A percentile compares a stretch with the other conserved stretches of the same genome.
Conservation (phyloP, 2,888 invertebrate species). For the Clanis bilineata region DNA sequence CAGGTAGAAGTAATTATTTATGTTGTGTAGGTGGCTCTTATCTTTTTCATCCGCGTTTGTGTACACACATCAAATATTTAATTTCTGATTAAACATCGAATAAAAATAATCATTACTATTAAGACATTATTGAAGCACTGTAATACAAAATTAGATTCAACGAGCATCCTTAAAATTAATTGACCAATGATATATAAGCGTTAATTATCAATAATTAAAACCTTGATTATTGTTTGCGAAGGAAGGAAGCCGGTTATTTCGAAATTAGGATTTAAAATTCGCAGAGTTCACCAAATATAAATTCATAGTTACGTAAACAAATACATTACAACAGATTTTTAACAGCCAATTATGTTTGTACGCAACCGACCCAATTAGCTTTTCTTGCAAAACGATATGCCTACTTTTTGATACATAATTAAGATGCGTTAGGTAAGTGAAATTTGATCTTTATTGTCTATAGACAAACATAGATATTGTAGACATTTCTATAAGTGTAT, state of each 20-base stretch:
- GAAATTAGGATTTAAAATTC: constrained; percentile 7
- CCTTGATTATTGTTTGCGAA: constrained; percentile 3
- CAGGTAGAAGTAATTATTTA: too few species aligned
- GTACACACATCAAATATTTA: neutral
- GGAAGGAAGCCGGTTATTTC: constrained; percentile 12
- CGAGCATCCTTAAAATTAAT: constrained; percentile 11
- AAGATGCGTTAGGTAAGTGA: neutral
- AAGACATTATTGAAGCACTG: neutral
- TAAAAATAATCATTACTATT: neutral
- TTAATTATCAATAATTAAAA: constrained; percentile 10
- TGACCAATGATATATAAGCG: constrained; percentile 10
- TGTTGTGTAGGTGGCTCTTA: too few species aligned
- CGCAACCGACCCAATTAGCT: neutral
- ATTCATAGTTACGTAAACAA: neutral
- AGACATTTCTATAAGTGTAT: too few species aligned
- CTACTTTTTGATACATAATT: neutral
- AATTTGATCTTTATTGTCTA: neutral
- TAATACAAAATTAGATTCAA: neutral
- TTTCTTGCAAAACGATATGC: neutral
- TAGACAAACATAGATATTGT: too few species aligned
- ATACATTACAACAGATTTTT: constrained; percentile 5
- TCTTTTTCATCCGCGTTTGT: too few species aligned
- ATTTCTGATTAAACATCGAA: too few species aligned
- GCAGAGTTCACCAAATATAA: neutral
- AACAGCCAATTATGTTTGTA: neutral